phyloP scores from a whole-genome alignment of 2,797 vertebrate species.

The Zalophus californianus region DNA sequence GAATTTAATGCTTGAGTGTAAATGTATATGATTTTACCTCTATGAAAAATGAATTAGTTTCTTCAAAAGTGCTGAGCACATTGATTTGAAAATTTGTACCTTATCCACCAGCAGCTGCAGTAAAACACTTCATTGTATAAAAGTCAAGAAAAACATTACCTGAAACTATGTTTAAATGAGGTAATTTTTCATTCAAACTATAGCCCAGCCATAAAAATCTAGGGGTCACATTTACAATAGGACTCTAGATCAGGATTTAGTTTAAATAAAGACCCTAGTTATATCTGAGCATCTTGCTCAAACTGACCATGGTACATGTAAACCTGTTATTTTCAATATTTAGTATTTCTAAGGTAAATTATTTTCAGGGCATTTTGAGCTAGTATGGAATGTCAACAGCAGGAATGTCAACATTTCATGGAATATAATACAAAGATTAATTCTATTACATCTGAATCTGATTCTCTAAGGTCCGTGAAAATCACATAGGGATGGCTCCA shows the following conservation, averaged over 20 bases:
- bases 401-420: conserved; percentile 32
- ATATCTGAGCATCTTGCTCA: conserved; percentile 43
- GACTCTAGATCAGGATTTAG: conserved; percentile 57
- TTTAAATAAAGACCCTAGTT: conserved; percentile 75
- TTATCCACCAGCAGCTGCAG: conserved; percentile 77
- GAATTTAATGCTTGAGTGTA: conserved; percentile 65
- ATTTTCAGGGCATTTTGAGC: conserved; percentile 35
- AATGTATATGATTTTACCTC: conserved; percentile 73
- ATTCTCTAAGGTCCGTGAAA: conserved; percentile 61
- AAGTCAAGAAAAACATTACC: conserved; percentile 85
- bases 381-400: not conserved
- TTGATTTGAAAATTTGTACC: conserved; percentile 84
- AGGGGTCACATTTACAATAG: conserved; percentile 83
- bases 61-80: conserved; percentile 75
- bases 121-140: conserved; percentile 86
- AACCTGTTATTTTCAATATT: conserved; percentile 57
- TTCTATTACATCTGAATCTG: conserved; percentile 23
- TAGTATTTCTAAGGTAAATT: conserved; percentile 63
- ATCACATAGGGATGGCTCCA: not conserved
- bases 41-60: conserved; percentile 72
- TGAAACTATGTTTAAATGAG: conserved; percentile 85
- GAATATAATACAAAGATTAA: conserved; percentile 58
- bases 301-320: not conserved
- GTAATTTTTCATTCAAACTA: conserved; percentile 86
- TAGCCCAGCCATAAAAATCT: conserved; percentile 79